These are phyloP conservation scores for Kryphioiulus occultus DNA, from an alignment of 2,888 invertebrate species.

Conservation along the genomic window DNA sequence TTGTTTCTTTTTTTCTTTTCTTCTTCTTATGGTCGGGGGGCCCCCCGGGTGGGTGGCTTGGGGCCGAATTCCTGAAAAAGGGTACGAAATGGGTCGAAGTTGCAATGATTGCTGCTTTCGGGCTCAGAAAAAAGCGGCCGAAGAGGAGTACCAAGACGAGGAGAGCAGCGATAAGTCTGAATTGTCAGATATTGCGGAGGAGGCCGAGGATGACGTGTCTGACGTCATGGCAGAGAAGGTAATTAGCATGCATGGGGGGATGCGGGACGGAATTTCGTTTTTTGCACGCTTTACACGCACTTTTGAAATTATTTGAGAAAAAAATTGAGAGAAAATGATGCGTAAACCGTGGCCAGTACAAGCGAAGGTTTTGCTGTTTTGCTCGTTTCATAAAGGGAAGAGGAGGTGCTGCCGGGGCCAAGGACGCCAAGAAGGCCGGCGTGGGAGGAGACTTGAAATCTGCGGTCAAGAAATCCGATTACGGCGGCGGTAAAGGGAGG, in stretches of 20 bases:
- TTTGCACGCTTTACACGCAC: background rate
- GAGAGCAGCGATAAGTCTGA: constrained; percentile 59
- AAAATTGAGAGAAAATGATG: background rate
- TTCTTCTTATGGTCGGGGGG: background rate
- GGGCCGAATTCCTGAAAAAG: background rate
- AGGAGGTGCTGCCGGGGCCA: constrained; percentile 28
- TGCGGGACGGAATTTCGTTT: background rate
- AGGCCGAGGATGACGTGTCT: constrained; percentile 61
- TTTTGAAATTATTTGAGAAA: background rate
- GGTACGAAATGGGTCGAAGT: background rate
- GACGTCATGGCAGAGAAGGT: constrained; percentile 33
- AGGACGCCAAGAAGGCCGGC: background rate
- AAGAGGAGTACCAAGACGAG: constrained; percentile 45
- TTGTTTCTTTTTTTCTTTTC: background rate
- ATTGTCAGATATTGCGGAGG: constrained; percentile 65
- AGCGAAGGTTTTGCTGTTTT: constrained; percentile 44
- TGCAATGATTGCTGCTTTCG: constrained; percentile 18
- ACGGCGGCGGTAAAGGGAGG: background rate
- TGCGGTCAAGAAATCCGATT: constrained; percentile 19
- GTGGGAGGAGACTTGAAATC: background rate
- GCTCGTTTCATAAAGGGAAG: constrained; percentile 4
- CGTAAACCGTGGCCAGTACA: constrained; percentile 42
- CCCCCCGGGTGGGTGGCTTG: too few relatives aligned
- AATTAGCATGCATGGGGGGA: background rate
- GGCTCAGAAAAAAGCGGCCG: constrained; percentile 44